phyloP scores from a whole-genome alignment of 1,140 invertebrate species.

The Helicoverpa armigera region DNA sequence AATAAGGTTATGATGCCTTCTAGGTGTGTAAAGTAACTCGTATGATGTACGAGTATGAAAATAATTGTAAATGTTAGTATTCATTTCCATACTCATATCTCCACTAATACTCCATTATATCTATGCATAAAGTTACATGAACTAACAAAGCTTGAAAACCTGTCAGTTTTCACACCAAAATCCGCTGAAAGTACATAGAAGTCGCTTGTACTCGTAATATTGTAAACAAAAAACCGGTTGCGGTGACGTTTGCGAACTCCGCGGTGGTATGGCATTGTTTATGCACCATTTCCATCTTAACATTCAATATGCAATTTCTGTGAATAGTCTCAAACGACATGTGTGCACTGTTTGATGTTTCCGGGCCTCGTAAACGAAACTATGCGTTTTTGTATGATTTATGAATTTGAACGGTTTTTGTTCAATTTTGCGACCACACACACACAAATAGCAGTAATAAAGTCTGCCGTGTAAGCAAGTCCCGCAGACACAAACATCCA shows the following conservation, averaged over 20 bases:
- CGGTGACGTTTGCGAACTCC: constrained; percentile 27
- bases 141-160: constrained; percentile 23
- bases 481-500: no score
- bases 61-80: background rate
- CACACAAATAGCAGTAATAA: no score
- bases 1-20: no score
- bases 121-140: background rate
- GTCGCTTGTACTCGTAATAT: constrained; percentile 19
- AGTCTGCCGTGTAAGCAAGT: no score
- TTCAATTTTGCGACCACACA: background rate
- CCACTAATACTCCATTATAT: background rate
- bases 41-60: no score
- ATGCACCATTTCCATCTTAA: constrained; percentile 33
- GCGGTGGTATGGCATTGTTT: constrained; percentile 10
- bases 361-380: constrained; percentile 12
- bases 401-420: background rate
- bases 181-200: constrained; percentile 14
- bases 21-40: no score
- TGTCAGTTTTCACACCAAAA: constrained; percentile 6
- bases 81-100: background rate
- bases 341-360: constrained; percentile 26
- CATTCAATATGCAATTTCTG: constrained; percentile 39
- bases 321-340: constrained; percentile 26
- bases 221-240: constrained; percentile 30
- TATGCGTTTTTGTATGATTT: constrained; percentile 13